Evolutionary conservation across 1,140 invertebrate species (phyloP).

Genomic region (Drosophila elegans): DNA sequence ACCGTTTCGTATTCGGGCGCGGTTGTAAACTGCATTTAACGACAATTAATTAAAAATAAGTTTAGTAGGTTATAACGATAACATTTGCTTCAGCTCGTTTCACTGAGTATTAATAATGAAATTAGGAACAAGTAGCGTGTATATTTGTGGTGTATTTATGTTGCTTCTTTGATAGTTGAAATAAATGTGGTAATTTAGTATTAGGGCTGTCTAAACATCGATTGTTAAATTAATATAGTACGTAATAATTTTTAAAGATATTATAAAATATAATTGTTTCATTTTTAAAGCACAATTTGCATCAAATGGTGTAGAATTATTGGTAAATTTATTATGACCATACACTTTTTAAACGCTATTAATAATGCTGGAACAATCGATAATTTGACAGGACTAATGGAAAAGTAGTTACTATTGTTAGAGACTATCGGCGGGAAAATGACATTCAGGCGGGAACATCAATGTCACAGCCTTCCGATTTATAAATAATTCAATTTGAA

Average conservation of each 20-base stretch:
- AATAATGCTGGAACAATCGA: neutral
- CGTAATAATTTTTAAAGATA: too few relatives aligned
- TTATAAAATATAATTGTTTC: too few relatives aligned
- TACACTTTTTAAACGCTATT: too few relatives aligned
- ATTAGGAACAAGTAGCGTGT: constrained; percentile 33
- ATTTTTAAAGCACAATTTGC: too few relatives aligned
- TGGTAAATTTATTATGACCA: neutral
- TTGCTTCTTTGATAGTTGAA: constrained; percentile 10
- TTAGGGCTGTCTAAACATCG: neutral
- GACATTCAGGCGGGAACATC: constrained; percentile 6
- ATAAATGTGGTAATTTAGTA: neutral
- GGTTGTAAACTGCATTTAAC: constrained; percentile 81
- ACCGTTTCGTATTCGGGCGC: constrained; percentile 85
- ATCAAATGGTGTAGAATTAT: too few relatives aligned
- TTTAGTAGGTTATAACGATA: constrained; percentile 59
- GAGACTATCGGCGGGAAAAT: constrained; percentile 9
- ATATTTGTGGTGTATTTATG: constrained; percentile 15
- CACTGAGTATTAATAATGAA: constrained; percentile 35
- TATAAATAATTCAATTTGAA: constrained; percentile 27
- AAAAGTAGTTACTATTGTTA: constrained; percentile 8
- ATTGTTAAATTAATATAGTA: neutral
- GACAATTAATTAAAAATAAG: constrained; percentile 77
- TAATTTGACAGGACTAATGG: neutral
- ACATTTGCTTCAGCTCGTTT: constrained; percentile 3
- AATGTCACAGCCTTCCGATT: neutral